These are phyloP conservation scores for Chlamydotis undulata DNA, from an alignment of 2,113 vertebrate genomes.

Conservation along the genomic window DNA sequence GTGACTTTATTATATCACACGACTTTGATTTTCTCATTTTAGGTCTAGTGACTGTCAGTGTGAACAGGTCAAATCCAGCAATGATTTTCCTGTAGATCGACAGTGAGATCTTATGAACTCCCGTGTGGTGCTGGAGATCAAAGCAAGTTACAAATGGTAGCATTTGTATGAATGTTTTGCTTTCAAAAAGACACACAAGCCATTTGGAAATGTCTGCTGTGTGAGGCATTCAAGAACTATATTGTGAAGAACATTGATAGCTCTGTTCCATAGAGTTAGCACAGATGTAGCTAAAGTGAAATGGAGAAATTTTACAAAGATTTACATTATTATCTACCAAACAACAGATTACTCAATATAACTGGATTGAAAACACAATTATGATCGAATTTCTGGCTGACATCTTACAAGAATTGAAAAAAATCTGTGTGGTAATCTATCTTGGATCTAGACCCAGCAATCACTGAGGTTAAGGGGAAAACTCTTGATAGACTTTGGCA, in stretches of 20 bases:
- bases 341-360: neutral
- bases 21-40: neutral
- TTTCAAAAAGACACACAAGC: neutral
- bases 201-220: neutral
- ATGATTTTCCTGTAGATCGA: neutral
- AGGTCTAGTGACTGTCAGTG: neutral
- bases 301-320: neutral
- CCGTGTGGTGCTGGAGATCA: neutral
- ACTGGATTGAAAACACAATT: neutral
- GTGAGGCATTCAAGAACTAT: neutral
- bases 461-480: neutral
- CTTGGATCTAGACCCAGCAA: neutral
- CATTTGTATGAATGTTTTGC: neutral
- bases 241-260: neutral
- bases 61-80: neutral
- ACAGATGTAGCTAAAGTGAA: neutral
- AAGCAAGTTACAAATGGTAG: neutral
- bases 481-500: neutral
- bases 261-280: neutral
- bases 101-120: neutral
- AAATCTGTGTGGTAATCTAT: neutral
- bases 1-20: neutral
- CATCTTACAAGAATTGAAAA: neutral
- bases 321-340: neutral
- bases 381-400: neutral